Evolutionary conservation across 2,113 vertebrate genomes (phyloP).

Genomic region (Ophthalmolycus amberensis): DNA sequence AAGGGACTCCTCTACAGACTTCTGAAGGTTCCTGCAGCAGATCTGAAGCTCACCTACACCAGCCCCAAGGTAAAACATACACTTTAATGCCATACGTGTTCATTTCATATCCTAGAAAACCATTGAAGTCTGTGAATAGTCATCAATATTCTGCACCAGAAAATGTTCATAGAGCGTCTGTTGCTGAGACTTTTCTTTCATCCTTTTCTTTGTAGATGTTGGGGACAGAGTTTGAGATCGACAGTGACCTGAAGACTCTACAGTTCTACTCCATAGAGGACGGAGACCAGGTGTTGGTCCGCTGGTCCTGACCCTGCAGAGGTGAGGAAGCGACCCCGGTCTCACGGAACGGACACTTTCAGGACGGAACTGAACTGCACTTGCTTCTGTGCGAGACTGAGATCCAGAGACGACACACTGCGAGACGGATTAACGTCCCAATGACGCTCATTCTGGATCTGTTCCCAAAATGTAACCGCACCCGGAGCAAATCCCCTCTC

Average conservation of each 20-base stretch:
- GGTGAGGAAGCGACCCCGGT: neutral
- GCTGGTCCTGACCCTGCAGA: conserved; percentile 84
- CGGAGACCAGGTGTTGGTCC: conserved; percentile 90
- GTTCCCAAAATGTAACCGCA: neutral
- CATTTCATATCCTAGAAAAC: too few species aligned
- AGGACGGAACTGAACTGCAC: neutral
- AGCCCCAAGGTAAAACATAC: conserved; percentile 83
- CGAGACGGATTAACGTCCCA: neutral
- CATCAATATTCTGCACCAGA: neutral
- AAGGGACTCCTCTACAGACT: conserved; percentile 91
- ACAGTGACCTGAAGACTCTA: conserved; percentile 91
- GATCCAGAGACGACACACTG: neutral
- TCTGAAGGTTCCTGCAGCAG: conserved; percentile 87
- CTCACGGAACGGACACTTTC: too few species aligned
- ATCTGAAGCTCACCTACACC: conserved; percentile 88
- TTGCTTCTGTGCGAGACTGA: neutral
- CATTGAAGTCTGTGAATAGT: neutral
- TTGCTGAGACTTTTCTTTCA: neutral
- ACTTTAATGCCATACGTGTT: too few species aligned
- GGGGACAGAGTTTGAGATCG: conserved; percentile 90
- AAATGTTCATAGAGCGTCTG: neutral
- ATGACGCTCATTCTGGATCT: neutral
- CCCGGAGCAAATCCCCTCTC: fast-evolving
- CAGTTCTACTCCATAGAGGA: conserved; percentile 93
- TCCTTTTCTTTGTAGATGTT: conserved; percentile 79